Conservation (phyloP, 2,113 vertebrate species). For the Ifrita kowaldi region DNA sequence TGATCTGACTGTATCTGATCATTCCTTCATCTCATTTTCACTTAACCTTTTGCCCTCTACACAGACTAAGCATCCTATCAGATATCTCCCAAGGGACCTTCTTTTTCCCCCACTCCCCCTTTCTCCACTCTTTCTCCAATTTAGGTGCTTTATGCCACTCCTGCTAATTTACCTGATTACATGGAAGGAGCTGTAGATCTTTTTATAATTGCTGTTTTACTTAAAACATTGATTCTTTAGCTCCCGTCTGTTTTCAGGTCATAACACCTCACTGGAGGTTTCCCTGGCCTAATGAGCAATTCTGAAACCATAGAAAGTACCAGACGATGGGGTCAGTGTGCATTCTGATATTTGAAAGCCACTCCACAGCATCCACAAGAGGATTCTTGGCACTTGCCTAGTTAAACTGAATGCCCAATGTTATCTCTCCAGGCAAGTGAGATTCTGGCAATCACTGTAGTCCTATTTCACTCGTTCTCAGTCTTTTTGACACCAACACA, state of each 20-base stretch:
- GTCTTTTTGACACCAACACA: constrained; percentile 33
- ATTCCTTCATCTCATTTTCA: constrained; percentile 64
- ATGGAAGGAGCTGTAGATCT: constrained; percentile 19
- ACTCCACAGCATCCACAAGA: neutral
- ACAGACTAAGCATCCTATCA: constrained; percentile 37
- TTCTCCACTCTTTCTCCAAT: neutral
- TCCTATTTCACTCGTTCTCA: constrained; percentile 17
- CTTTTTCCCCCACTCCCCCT: neutral
- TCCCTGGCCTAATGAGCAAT: neutral
- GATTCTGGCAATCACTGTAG: constrained; percentile 7
- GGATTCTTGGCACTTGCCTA: neutral
- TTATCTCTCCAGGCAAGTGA: constrained; percentile 34
- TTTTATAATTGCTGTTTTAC: constrained; percentile 49
- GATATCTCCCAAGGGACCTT: constrained; percentile 3
- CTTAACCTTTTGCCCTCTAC: constrained; percentile 55
- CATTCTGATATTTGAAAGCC: neutral
- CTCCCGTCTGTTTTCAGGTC: constrained; percentile 8
- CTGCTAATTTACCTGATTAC: constrained; percentile 36
- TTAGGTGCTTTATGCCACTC: neutral
- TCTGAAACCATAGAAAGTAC: neutral
- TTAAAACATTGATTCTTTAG: constrained; percentile 46
- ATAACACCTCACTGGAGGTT: constrained; percentile 17
- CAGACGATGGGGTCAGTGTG: neutral
- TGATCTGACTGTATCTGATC: constrained; percentile 50
- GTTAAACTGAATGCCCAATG: constrained; percentile 10